These are phyloP conservation scores for Cryptocheilus praepositus DNA, from an alignment of 2,888 invertebrate species.

Conservation along the genomic window DNA sequence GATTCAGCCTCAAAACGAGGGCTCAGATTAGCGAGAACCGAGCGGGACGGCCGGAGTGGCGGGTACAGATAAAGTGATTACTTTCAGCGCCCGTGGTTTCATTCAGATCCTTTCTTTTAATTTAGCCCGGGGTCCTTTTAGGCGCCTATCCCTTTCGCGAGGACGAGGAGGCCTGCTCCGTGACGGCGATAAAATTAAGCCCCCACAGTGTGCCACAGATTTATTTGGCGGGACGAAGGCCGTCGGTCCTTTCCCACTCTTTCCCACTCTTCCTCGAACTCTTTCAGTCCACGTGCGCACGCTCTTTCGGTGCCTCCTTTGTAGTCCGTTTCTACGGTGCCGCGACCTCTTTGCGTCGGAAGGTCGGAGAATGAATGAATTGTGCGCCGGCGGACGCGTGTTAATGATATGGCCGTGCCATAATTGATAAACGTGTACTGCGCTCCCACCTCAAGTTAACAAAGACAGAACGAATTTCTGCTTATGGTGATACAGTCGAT, in stretches of 20 bases:
- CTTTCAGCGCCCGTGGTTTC: conserved; percentile 58
- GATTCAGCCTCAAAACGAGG: conserved; percentile 49
- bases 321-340: too few relatives aligned
- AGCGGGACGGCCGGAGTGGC: conserved; percentile 46
- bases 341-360: too few relatives aligned
- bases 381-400: too few relatives aligned
- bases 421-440: too few relatives aligned
- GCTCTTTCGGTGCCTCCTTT: too few relatives aligned
- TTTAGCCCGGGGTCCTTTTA: conserved; percentile 55
- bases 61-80: conserved; percentile 64
- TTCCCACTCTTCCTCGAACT: not conserved
- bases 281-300: not conserved
- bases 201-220: conserved; percentile 41
- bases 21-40: conserved; percentile 50
- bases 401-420: too few relatives aligned
- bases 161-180: conserved; percentile 35
- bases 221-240: conserved; percentile 49
- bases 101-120: conserved; percentile 65
- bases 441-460: too few relatives aligned
- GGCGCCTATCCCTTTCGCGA: conserved; percentile 28
- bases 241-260: not conserved
- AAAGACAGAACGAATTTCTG: too few relatives aligned
- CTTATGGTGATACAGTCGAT: too few relatives aligned
- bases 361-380: too few relatives aligned
- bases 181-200: conserved; percentile 61